Evolutionary conservation across 2,113 vertebrate species (phyloP), one percentile per base, ranked within the genome.

Genomic region (Dendrocopos noguchii): DNA sequence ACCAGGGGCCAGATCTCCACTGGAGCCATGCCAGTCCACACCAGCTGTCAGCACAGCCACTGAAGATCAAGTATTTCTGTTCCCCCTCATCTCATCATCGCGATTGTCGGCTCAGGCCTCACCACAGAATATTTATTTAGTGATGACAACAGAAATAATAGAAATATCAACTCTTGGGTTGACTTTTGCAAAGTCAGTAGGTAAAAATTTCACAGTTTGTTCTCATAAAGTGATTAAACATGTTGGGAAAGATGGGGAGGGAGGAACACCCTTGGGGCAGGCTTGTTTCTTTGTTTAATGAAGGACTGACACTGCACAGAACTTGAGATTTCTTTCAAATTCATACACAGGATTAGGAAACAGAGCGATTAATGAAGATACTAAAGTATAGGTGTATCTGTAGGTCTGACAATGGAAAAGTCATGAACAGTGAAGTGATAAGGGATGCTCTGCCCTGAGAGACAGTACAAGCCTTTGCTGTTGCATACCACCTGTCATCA

Each of bases 341-440:
- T 84, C 67, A 34, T 47, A 42, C 4, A 36, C 28, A 39, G 59
- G 57, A 72, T 4, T 39, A 25, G 61, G 65, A 81, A 92, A 75
- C 7, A 39, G 79, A 79, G 57, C 61, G 64, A 34, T 36, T 28
- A 6, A 57, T 12, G 70, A 53, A 78, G 60, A 53, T 22, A 72
- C 11, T 0, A 0, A 72, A 84, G 44, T 21, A 44, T 15, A 8
- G 74, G 28, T 0, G 0, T 28, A 61, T 68, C 87, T 24, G 17
- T 44, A 36, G 80, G 42, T 53, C 80, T 88, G 74, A 81, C 77
- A 76, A 15, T 3, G 28, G 12, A 65, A 15, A 89, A 63, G 24
- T 74, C 67, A 71, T 2, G 53, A 80, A 18, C 31, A 46, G 31
- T 2, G 1, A 64, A 74, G 79, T 9, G 2, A 12, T 46, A 31